phyloP scores from a whole-genome alignment of 2,113 vertebrate genomes.

The Acanthisitta chloris region DNA sequence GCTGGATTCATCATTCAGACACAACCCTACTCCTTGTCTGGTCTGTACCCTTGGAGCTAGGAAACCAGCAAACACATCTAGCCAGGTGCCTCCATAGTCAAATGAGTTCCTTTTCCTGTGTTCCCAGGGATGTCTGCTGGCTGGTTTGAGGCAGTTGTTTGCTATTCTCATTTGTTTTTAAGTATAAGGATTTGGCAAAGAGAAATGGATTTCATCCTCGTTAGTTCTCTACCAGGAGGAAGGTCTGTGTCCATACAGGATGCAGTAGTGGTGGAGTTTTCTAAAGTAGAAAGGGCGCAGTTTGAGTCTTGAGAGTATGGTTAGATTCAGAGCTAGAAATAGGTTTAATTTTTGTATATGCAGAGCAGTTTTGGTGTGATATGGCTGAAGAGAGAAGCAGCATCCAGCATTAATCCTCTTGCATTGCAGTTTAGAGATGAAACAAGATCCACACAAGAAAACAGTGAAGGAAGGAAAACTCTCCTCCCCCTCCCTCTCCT shows the following conservation, averaged over 20 bases:
- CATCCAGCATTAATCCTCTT: neutral
- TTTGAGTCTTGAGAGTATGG: neutral
- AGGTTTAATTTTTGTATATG: neutral
- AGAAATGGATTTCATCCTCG: neutral
- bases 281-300: neutral
- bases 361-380: neutral
- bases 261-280: neutral
- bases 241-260: neutral
- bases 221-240: neutral
- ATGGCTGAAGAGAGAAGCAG: neutral
- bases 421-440: neutral
- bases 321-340: neutral
- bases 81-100: neutral
- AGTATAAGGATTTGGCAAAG: neutral
- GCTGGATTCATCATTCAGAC: neutral
- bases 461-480: neutral
- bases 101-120: conserved; percentile 13
- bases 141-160: conserved; percentile 7
- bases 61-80: conserved; percentile 1
- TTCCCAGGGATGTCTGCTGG: conserved; percentile 9
- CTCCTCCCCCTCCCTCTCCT: accelerated
- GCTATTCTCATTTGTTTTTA: conserved; percentile 14
- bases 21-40: neutral
- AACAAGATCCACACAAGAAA: neutral
- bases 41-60: neutral